A percentile compares a stretch with the other conserved stretches of the same genome.
Evolutionary conservation across 2,113 vertebrate genomes (phyloP).

Genomic region (Steatornis caripensis): DNA sequence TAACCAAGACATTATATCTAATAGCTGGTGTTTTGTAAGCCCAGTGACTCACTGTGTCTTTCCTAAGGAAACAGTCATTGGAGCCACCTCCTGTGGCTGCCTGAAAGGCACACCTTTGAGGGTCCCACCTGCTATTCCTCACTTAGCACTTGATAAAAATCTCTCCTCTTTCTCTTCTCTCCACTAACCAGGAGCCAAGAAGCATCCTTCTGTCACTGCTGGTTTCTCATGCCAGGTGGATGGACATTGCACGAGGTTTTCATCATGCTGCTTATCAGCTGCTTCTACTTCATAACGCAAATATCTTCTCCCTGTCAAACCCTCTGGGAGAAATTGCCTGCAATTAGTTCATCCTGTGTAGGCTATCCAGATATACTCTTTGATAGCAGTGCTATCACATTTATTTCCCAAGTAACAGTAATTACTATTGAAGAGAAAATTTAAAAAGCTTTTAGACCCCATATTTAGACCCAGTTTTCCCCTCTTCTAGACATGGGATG

Average conservation of each 20-base stretch:
- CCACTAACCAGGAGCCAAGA: conserved; percentile 6
- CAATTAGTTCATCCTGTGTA: neutral
- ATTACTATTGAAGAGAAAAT: neutral
- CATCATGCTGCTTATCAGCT: conserved; percentile 15
- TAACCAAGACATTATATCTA: neutral
- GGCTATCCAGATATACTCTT: neutral
- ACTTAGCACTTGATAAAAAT: conserved; percentile 47
- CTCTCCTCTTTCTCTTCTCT: conserved; percentile 56
- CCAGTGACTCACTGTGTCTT: conserved; percentile 13
- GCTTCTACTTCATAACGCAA: neutral
- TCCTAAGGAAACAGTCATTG: conserved; percentile 37
- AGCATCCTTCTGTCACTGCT: conserved; percentile 26
- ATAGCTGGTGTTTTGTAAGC: conserved; percentile 37
- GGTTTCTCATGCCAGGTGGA: neutral
- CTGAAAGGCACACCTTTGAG: neutral
- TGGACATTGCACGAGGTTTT: conserved; percentile 16
- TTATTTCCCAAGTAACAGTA: neutral
- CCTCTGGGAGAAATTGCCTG: neutral
- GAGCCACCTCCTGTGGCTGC: conserved; percentile 22
- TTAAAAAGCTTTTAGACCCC: neutral
- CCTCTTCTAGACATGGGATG: neutral
- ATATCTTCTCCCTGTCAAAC: neutral
- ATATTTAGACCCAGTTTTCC: neutral
- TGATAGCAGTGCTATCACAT: neutral
- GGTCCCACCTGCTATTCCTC: conserved; percentile 58